phyloP scores from a whole-genome alignment of 2,797 vertebrate species.

The Takifugu ocellatus region DNA sequence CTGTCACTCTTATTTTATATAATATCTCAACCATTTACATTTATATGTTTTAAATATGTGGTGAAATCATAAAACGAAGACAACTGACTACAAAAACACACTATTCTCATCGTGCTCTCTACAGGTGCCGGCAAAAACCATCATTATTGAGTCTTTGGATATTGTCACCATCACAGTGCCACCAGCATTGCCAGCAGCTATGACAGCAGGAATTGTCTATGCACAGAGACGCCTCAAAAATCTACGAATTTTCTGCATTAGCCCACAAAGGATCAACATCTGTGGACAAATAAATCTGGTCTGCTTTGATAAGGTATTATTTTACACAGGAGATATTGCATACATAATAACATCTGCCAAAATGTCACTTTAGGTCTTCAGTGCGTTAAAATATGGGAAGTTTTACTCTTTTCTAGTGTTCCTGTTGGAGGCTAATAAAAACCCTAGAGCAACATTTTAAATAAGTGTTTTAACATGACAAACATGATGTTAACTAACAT shows the following conservation, averaged over 20 bases:
- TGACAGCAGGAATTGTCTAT: slow-evolving; percentile 97
- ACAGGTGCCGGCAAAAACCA: slow-evolving; percentile 82
- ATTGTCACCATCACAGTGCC: slow-evolving; percentile 98
- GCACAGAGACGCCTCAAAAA: slow-evolving; percentile 90
- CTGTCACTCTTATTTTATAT: no score
- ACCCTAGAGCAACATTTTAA: no score
- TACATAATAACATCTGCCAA: no score
- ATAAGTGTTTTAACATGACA: no score
- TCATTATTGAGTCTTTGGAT: slow-evolving; percentile 93
- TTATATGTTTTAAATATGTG: neutral
- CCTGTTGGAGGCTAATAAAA: no score
- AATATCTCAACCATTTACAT: no score
- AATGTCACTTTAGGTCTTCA: no score
- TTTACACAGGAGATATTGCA: no score
- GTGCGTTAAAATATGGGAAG: no score
- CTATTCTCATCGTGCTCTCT: neutral
- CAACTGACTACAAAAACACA: neutral
- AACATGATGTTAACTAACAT: no score
- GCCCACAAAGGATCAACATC: slow-evolving; percentile 97
- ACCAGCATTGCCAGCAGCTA: slow-evolving; percentile 92
- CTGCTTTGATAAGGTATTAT: slow-evolving; percentile 93
- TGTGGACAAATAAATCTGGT: slow-evolving; percentile 97
- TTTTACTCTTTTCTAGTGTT: no score
- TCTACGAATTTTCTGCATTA: slow-evolving; percentile 95
- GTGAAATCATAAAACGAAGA: neutral